These are phyloP conservation scores for Drosophila barbarae DNA, from an alignment of 2,888 invertebrate genomes.

Conservation along the genomic window DNA sequence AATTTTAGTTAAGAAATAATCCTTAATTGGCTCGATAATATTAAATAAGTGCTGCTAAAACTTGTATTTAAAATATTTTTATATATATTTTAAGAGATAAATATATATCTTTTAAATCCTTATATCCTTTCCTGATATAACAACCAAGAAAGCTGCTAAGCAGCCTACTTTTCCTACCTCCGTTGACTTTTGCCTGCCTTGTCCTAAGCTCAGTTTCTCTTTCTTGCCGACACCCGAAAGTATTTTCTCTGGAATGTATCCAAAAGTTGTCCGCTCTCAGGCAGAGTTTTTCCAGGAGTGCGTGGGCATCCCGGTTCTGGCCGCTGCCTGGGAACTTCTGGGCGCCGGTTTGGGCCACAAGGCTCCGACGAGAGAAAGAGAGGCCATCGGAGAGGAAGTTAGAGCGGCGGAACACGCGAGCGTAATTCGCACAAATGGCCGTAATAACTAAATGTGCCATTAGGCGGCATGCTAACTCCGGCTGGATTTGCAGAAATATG, in stretches of 20 bases:
- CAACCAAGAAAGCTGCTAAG: neutral
- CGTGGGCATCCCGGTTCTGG: conserved; percentile 18
- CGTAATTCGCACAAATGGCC: conserved; percentile 50
- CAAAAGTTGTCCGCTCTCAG: conserved; percentile 12
- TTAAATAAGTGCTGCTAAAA: neutral
- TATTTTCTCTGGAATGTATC: conserved; percentile 23
- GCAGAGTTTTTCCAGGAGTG: conserved; percentile 7
- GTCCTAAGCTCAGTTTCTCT: neutral
- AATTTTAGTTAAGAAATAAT: no score
- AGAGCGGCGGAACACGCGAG: conserved; percentile 20
- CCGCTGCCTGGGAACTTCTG: conserved; percentile 2
- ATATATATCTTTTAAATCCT: neutral
- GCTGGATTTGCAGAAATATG: conserved; percentile 31
- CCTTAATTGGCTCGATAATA: no score
- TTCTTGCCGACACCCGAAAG: conserved; percentile 9
- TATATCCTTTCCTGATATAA: no score
- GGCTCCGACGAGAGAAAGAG: conserved; percentile 11
- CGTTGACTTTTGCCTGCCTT: neutral
- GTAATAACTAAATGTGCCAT: conserved; percentile 69
- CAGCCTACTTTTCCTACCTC: neutral
- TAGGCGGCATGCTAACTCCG: conserved; percentile 44
- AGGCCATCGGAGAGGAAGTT: conserved; percentile 15
- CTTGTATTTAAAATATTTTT: neutral
- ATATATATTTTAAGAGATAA: neutral
- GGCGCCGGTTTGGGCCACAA: conserved; percentile 2